Conservation (phyloP, 2,888 invertebrate genomes). For the Hydrotaea diabolus region DNA sequence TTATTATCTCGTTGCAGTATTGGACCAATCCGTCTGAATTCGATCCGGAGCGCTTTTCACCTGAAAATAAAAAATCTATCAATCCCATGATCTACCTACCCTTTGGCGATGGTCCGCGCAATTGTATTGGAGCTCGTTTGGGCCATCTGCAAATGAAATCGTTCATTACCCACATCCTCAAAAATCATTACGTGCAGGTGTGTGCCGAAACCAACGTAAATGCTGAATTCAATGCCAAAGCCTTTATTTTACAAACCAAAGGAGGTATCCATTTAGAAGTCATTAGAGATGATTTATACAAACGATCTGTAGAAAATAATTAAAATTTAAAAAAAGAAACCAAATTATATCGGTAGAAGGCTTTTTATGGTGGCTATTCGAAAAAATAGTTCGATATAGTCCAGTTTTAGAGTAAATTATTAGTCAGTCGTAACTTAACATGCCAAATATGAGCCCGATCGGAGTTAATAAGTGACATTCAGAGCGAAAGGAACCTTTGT, state of each 20-base stretch:
- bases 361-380: no score
- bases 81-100: slow-evolving; percentile 70
- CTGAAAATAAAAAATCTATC: not conserved
- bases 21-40: slow-evolving; percentile 64
- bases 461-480: no score
- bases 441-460: no score
- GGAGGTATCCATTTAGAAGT: slow-evolving; percentile 18
- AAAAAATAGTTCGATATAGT: no score
- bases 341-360: no score
- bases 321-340: no score
- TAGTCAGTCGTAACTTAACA: no score
- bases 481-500: no score
- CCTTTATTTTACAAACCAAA: slow-evolving; percentile 71
- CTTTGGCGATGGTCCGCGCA: slow-evolving; percentile 75
- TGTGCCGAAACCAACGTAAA: slow-evolving; percentile 71
- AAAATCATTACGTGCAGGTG: slow-evolving; percentile 72
- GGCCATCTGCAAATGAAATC: slow-evolving; percentile 58
- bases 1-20: slow-evolving; percentile 65
- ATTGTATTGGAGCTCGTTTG: slow-evolving; percentile 67
- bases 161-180: slow-evolving; percentile 76
- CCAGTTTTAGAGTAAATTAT: no score
- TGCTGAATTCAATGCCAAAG: slow-evolving; percentile 73
- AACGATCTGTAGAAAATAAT: not conserved
- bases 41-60: slow-evolving; percentile 75
- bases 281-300: slow-evolving; percentile 21